These are phyloP conservation scores for Circaetus cinerascens DNA, from an alignment of 2,113 vertebrate species.

Conservation along the genomic window DNA sequence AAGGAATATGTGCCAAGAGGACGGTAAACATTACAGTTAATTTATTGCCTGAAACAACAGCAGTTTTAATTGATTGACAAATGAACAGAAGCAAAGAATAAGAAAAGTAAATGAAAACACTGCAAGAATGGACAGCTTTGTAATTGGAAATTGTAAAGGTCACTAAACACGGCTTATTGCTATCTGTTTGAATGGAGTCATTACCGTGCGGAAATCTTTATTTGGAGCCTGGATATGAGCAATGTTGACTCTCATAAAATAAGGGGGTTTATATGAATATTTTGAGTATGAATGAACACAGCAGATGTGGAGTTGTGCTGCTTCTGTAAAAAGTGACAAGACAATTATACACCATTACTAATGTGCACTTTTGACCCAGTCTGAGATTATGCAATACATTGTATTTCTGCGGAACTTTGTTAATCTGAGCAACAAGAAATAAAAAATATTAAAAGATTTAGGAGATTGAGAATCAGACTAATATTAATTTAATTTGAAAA, in stretches of 20 bases:
- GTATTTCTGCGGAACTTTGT: neutral
- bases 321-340: neutral
- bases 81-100: neutral
- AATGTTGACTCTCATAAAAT: neutral
- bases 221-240: neutral
- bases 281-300: neutral
- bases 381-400: neutral
- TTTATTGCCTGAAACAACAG: neutral
- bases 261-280: neutral
- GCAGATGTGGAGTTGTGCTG: neutral
- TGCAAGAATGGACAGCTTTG: neutral
- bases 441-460: neutral
- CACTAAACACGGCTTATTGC: neutral
- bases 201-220: neutral
- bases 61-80: constrained; percentile 1
- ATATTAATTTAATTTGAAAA: neutral
- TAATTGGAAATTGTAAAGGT: constrained; percentile 13
- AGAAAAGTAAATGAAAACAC: constrained; percentile 7
- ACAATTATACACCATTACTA: neutral
- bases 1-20: neutral
- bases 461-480: neutral
- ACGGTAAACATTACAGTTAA: neutral
- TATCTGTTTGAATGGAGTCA: neutral
- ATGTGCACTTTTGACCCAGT: neutral
- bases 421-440: neutral